Conservation (phyloP, 2,113 vertebrate species). For the Corythornis vintsioides region DNA sequence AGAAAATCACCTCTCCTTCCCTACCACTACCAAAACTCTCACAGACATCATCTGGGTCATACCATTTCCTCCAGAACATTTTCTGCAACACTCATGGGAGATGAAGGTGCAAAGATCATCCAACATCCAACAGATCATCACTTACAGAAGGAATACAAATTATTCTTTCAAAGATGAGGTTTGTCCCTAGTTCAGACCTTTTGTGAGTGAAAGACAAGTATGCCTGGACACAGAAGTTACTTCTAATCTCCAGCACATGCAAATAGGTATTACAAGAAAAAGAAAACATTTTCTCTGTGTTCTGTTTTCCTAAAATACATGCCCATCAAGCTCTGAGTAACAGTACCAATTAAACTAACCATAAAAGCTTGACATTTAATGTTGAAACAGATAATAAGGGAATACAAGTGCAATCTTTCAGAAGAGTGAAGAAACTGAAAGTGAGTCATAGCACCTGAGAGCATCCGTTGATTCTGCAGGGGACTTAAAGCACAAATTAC, state of each 20-base stretch:
- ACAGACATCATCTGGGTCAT: not conserved
- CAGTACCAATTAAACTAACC: conserved; percentile 29
- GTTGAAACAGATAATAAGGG: conserved; percentile 12
- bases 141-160: not conserved
- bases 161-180: not conserved
- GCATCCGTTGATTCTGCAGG: not conserved
- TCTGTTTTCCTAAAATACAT: conserved; percentile 26
- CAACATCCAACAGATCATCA: not conserved
- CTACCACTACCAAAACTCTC: not conserved
- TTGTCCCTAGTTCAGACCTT: not conserved
- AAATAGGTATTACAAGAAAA: not conserved
- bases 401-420: conserved; percentile 4
- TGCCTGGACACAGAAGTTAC: not conserved
- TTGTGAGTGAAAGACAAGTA: not conserved
- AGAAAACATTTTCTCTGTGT: not conserved
- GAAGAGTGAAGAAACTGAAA: not conserved
- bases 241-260: not conserved
- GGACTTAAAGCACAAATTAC: conserved; percentile 12
- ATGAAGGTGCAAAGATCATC: not conserved
- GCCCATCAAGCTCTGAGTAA: not conserved
- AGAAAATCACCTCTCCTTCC: not conserved
- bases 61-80: conserved; percentile 1
- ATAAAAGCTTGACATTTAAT: conserved; percentile 31
- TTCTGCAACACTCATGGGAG: not conserved
- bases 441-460: conserved; percentile 43